Evolutionary conservation across 2,888 invertebrate genomes (phyloP), one percentile per base, ranked within the genome.

Genomic region (Polyploca ridens): DNA sequence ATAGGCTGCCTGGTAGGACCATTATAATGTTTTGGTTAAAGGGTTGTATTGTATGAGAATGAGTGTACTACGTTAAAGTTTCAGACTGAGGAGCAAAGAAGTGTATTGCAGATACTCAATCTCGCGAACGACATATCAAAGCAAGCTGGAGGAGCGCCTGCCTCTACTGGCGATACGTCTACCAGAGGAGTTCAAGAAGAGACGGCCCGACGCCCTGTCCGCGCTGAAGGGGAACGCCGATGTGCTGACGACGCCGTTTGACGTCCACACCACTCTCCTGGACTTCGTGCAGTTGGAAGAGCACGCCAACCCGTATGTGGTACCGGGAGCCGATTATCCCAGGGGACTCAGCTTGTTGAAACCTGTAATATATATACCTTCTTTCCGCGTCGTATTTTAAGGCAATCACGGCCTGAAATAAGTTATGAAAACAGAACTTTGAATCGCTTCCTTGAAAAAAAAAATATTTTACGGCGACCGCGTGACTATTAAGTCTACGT

Each of bases 201-300:
- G 91, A 11, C 95, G 96, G 77, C 96, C 96, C 0, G 83, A 90
- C 38, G 95, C 96, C 33, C 95, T 95, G 68, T 86, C 88, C 0
- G 96, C 96, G 78, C 95, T 97, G 72, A 82, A 94, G 63, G 88
- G 82, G 8, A 98, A 98, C 82, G 89, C 95, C 0, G 89, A 96
- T 13, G 95, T 95, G 11, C 90, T 99, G 35, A 96, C 96, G 0
- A 97, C 98, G 0, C 98, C 98, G 0, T 98, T 98, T 82, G 99
- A 99, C 87, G 95, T 99, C 58, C 96, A 98, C 85, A 95, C 74
- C 10, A 73, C 73, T 0, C 14, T 98, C 4, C 88, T 96, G 72
- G 96, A 96, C 78, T 94, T 97, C 7, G 79, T 97, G 10, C 89
- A 96, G 68, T 83, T 95, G 73, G 83, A 79, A 27, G 58, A 73